phyloP scores from a whole-genome alignment of 1,140 invertebrate genomes.

The Lepidurus packardi region DNA sequence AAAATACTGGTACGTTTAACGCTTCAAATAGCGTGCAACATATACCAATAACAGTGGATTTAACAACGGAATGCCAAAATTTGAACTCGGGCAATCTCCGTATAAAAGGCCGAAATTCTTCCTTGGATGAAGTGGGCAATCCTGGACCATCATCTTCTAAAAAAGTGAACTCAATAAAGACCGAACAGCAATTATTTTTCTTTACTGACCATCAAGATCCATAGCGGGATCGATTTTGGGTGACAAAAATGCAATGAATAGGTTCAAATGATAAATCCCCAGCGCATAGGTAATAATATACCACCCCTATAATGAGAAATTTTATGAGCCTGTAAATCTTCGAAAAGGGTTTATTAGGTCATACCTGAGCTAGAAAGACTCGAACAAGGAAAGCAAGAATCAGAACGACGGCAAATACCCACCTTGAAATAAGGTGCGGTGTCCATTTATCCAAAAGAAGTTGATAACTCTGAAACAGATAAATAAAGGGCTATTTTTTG shows the following conservation, averaged over 20 bases:
- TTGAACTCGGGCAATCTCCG: conserved; percentile 97
- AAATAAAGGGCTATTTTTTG: conserved; percentile 24
- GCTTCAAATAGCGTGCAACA: conserved; percentile 95
- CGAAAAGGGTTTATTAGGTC: conserved; percentile 15
- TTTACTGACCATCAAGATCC: conserved; percentile 71
- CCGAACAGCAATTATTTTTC: neutral
- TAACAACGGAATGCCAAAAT: conserved; percentile 97
- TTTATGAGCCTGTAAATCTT: conserved; percentile 27
- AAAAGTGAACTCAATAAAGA: conserved; percentile 45
- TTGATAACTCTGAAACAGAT: conserved; percentile 48
- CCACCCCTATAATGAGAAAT: conserved; percentile 77
- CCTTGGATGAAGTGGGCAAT: conserved; percentile 86
- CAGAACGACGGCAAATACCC: conserved; percentile 48
- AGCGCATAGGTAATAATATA: conserved; percentile 98
- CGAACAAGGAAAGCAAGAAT: conserved; percentile 46
- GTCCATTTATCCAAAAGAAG: conserved; percentile 52
- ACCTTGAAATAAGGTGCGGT: conserved; percentile 50
- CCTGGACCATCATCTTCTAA: conserved; percentile 71
- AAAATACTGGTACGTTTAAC: conserved; percentile 99
- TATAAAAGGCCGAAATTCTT: conserved; percentile 98
- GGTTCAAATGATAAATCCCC: conserved; percentile 97
- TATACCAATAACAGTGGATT: conserved; percentile 86
- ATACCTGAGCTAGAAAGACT: conserved; percentile 47
- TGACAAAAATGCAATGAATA: conserved; percentile 98
- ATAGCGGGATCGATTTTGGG: conserved; percentile 98